A percentile compares a stretch with the other conserved stretches of the same genome.
Conservation (phyloP, 2,888 invertebrate species). For the Nemurella pictetii region DNA sequence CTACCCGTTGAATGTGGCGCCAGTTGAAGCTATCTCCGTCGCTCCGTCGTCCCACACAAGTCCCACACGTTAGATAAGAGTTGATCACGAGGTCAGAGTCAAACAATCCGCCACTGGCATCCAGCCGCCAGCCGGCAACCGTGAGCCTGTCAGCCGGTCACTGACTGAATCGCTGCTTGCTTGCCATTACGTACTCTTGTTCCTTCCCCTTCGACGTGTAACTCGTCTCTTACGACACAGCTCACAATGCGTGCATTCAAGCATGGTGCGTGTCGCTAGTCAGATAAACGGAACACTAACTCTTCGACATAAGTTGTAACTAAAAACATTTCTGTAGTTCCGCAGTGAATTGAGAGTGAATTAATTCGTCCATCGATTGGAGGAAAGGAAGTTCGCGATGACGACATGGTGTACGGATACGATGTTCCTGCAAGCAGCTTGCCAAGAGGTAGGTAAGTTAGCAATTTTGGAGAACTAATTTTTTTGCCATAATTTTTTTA, state of each 20-base stretch:
- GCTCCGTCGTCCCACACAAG: too few relatives aligned
- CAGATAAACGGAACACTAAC: not conserved
- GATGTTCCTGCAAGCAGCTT: conserved; percentile 66
- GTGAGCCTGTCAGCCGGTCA: too few relatives aligned
- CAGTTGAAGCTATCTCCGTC: too few relatives aligned
- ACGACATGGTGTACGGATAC: conserved; percentile 63
- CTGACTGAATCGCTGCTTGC: not conserved
- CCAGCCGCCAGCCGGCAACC: not conserved
- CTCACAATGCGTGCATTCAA: not conserved
- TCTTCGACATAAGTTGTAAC: not conserved
- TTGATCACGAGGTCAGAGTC: not conserved
- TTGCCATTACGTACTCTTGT: not conserved
- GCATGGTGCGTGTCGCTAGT: not conserved
- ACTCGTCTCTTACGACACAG: not conserved
- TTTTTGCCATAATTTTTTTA: not conserved
- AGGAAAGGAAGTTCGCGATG: conserved; percentile 50
- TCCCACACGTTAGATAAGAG: not conserved
- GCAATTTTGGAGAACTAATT: conserved; percentile 25
- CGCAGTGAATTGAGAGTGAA: not conserved
- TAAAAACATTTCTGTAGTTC: not conserved
- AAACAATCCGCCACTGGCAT: not conserved
- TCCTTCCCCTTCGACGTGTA: not conserved
- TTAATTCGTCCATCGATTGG: not conserved
- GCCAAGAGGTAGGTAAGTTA: conserved; percentile 79
- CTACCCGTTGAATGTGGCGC: too few relatives aligned